A percentile compares a stretch with the other conserved stretches of the same genome.
Evolutionary conservation across 2,113 vertebrate species (phyloP).

Genomic region (Cricetomys ansorgei): DNA sequence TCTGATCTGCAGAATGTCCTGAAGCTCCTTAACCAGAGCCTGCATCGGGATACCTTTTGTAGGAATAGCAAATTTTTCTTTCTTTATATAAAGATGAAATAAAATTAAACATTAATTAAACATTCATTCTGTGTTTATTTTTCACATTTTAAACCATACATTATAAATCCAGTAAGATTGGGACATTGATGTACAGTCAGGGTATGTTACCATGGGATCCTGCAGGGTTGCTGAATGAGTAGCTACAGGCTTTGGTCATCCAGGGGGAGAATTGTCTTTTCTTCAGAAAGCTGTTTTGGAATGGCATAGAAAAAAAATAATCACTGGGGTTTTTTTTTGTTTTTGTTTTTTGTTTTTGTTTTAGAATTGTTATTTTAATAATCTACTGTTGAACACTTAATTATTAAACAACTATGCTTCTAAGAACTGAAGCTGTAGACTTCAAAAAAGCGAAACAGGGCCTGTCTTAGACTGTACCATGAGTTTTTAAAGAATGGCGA

Average conservation of each 20-base stretch:
- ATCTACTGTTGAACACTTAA: neutral
- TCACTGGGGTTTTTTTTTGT: too few relatives aligned
- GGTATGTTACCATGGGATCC: neutral
- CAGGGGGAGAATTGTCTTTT: neutral
- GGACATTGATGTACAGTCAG: neutral
- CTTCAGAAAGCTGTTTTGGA: slow-evolving; percentile 39
- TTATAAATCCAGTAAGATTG: slow-evolving; percentile 29
- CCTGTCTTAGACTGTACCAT: slow-evolving; percentile 32
- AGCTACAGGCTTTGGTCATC: slow-evolving; percentile 13
- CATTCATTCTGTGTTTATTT: slow-evolving; percentile 13
- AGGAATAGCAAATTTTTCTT: slow-evolving; percentile 29
- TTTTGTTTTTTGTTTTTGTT: slow-evolving; percentile 48
- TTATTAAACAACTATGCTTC: slow-evolving; percentile 1
- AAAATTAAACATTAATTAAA: slow-evolving; percentile 30
- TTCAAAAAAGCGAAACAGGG: slow-evolving; percentile 14
- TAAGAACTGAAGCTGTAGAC: neutral
- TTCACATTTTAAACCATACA: slow-evolving; percentile 47
- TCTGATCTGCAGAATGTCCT: neutral
- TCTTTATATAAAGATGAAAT: neutral
- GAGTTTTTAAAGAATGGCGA: slow-evolving; percentile 35
- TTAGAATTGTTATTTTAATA: neutral
- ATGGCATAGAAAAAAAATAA: slow-evolving; percentile 13
- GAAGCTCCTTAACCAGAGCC: neutral
- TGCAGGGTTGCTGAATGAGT: neutral
- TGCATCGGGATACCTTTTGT: neutral